Evolutionary conservation across 2,797 vertebrate genomes (phyloP).

Genomic region (Syncerus caffer): DNA sequence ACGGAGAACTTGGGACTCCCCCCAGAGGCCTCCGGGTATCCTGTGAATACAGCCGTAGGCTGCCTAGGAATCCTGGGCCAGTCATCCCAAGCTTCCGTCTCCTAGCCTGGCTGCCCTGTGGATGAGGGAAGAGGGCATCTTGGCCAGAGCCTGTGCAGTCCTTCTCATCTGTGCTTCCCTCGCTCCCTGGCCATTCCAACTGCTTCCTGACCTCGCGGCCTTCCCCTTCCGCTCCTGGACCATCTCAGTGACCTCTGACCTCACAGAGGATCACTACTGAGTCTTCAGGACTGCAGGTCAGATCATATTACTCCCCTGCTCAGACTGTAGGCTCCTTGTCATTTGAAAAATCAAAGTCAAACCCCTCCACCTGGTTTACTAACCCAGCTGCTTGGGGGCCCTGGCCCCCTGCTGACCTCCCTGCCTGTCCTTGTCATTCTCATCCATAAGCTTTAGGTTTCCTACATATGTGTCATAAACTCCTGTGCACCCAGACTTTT

Average conservation of each 20-base stretch:
- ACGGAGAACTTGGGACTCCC: background rate
- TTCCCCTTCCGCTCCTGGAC: background rate
- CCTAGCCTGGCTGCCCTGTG: background rate
- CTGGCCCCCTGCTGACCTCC: background rate
- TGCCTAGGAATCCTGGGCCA: background rate
- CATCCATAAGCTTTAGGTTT: background rate
- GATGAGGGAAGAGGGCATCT: background rate
- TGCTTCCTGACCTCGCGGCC: background rate
- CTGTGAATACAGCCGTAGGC: background rate
- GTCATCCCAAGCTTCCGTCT: background rate
- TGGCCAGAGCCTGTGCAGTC: background rate
- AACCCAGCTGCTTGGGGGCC: background rate
- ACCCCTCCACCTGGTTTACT: background rate
- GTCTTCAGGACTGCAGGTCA: background rate
- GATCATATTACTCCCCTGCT: background rate
- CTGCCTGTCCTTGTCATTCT: background rate
- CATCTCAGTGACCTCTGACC: background rate
- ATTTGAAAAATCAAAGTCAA: background rate
- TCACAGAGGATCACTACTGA: background rate
- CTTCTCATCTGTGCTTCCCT: background rate
- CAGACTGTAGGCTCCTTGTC: background rate
- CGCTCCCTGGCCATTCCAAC: background rate
- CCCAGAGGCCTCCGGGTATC: background rate
- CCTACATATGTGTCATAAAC: background rate
- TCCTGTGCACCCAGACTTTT: background rate